Evolutionary conservation across 1,140 invertebrate genomes (phyloP).

Genomic region (Theocolax elegans): DNA sequence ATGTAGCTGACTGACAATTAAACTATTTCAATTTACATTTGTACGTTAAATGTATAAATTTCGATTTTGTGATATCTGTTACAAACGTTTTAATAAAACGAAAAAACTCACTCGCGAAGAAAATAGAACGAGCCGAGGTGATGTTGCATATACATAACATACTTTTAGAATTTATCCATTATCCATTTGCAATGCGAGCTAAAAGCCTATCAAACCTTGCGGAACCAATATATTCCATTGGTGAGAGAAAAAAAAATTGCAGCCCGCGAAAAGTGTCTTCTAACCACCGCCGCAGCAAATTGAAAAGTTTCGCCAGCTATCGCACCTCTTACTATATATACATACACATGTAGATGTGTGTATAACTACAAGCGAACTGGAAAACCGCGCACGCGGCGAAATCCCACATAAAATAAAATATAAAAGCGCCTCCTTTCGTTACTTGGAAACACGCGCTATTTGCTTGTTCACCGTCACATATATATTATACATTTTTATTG

Average conservation of each 20-base stretch:
- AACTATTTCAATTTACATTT: too few relatives aligned
- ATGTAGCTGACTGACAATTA: too few relatives aligned
- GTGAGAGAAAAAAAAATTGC: background rate
- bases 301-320: conserved; percentile 18
- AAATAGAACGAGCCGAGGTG: too few relatives aligned
- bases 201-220: background rate
- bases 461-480: too few relatives aligned
- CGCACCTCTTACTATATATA: background rate
- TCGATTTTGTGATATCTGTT: too few relatives aligned
- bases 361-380: background rate
- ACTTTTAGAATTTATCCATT: background rate
- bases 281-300: background rate
- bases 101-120: too few relatives aligned
- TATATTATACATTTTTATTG: background rate
- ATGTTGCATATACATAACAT: too few relatives aligned
- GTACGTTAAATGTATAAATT: too few relatives aligned
- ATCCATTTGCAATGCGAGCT: background rate
- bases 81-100: too few relatives aligned
- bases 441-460: too few relatives aligned
- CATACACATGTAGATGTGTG: background rate
- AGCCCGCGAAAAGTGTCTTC: conserved; percentile 17
- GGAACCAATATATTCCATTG: background rate
- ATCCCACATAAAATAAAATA: too few relatives aligned
- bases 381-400: background rate
- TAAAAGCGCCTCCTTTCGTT: conserved; percentile 8